Evolutionary conservation across 1,140 invertebrate genomes (phyloP), one percentile per base, ranked within the genome.

Genomic region (Frieseomelitta varia): DNA sequence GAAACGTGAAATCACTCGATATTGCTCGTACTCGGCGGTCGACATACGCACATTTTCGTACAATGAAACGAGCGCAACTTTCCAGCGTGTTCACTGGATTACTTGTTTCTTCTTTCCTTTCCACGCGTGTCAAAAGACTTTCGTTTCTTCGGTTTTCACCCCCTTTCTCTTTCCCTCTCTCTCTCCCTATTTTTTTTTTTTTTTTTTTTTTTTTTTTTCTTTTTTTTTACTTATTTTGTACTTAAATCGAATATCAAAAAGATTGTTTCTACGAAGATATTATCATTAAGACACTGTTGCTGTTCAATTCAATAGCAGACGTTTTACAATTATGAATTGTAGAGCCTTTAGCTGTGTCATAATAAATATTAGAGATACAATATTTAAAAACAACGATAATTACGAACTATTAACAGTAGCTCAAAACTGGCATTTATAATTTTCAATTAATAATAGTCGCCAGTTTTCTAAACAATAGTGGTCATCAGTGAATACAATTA

Each of bases 1-100:
- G 65, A 51, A 30, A 72, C 76, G 56, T 30, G 68, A 55, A 79
- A 72, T 63, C 63, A 34, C 47, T 71, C 63, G 75, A 61, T 71
- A 61, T 65, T 27, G 79, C 79, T 75, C 51, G 58, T 51, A 55
- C 11, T 30, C 24, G 34, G 21, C 53, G 76, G 11, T 65, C 39
- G 39, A 21, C 30, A 1, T 30, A 17, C n/a, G 34, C 27, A 10
- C 15, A 30, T 79, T 72, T 73, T 56, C 47, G 0, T 47, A 19
- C 55, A 30, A 17, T 30, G 74, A 58, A 74, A 68, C 51, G 47
- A 67, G n/a, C 47, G 78, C 69, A 67, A 65, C n/a, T 58, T 65
- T 61, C 19, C 30, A 19, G 14, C 30, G 58, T 30, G 30, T 51
- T 61, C 34, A 39, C 34, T 51, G 51, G 53, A 73, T 19, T 34